Percentiles rank a stretch among this genome's conserved stretches.
Conservation (phyloP, 2,888 invertebrate species). For the Oscheius sp. region DNA sequence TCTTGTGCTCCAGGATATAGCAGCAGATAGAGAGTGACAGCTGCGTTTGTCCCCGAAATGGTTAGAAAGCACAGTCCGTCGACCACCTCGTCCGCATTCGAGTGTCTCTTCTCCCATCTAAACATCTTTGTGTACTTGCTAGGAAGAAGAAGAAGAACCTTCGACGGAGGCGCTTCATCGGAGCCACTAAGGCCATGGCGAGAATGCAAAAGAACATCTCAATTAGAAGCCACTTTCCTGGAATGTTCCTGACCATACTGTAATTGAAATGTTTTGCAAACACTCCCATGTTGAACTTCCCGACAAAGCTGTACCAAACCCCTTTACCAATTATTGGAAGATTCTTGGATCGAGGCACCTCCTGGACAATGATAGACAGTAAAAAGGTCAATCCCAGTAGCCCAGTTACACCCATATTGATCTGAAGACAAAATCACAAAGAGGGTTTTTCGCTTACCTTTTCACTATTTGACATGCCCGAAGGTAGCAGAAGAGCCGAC, state of each 20-base stretch:
- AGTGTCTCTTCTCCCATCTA: too few relatives aligned
- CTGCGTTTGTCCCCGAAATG: too few relatives aligned
- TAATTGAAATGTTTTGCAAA: background rate
- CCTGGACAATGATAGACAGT: background rate
- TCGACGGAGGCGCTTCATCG: too few relatives aligned
- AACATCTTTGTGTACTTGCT: too few relatives aligned
- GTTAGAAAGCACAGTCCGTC: too few relatives aligned
- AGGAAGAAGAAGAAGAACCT: too few relatives aligned
- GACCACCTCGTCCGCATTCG: too few relatives aligned
- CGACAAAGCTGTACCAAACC: background rate
- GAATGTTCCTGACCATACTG: background rate
- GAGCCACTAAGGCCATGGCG: background rate
- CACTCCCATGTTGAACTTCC: background rate
- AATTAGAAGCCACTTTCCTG: background rate
- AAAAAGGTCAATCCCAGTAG: background rate
- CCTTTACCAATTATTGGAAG: constrained; percentile 15
- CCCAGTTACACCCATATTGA: constrained; percentile 8
- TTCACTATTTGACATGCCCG: too few relatives aligned
- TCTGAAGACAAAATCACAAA: background rate
- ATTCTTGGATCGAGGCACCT: constrained; percentile 5
- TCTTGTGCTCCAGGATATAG: too few relatives aligned
- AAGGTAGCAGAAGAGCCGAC: too few relatives aligned
- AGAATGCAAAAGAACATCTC: background rate
- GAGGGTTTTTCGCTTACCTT: too few relatives aligned
- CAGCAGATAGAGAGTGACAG: too few relatives aligned